Base-by-base conservation (phyloP, 1,140 invertebrate species). In the Ceratina australensis region DNA sequence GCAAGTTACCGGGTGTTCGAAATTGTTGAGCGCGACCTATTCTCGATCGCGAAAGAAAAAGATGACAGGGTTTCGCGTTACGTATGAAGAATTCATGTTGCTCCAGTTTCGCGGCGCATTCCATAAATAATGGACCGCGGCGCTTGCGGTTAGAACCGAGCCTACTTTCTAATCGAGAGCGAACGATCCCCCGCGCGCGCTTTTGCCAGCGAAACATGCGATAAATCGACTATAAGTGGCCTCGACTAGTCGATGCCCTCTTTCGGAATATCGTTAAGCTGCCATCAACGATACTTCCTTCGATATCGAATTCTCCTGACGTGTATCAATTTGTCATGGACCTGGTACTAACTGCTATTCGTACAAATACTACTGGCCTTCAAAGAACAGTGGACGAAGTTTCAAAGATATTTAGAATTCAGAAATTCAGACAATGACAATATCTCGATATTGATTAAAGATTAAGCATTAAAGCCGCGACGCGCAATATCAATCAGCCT, bases 81-180 rank as follows among this genome's bases (percentile, higher is more conserved):
- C 42, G 4, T 54, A 83, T 84, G 60, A 83, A 83, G 73, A 81
- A 84, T 84, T 84, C 83, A 84, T 26, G 60, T 28, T 26, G 83
- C 69, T 78, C 83, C 71, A 83, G 74, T 84, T 84, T 76, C 72
- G 63, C 59, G 60, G 57, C 50, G 16, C 65, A 10, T 68, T 80
- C 24, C 68, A 80, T 84, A 84, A 84, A 59, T 78, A 78, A 83
- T 78, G 57, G n/a, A 12, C 2, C 56, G 10, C 33, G 81, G 74
- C 83, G 79, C 79, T 78, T 80, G 72, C 68, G 69, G 79, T 68
- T 72, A 76, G 56, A 18, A 15, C 7, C 42, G 54, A 65, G 68
- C 65, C 81, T 84, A 83, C 56, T 81, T 74, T 81, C 56, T 49
- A 49, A 69, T 78, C 76, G 67, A 28, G 16, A 56, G 22, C 20